These are phyloP conservation scores for Cataglyphis rosenhaueri DNA, from an alignment of 2,888 invertebrate species.

Conservation along the genomic window DNA sequence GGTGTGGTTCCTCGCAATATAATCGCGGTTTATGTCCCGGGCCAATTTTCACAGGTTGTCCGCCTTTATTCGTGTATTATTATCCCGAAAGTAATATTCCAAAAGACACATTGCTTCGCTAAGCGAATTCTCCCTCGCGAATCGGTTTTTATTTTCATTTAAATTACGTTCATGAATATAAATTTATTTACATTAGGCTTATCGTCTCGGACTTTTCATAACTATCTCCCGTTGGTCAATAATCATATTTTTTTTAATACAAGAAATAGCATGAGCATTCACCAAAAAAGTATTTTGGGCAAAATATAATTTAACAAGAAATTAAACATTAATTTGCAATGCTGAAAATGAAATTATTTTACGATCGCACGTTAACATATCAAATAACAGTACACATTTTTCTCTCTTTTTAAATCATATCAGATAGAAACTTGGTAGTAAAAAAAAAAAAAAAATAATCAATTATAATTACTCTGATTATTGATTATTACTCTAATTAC, in stretches of 20 bases:
- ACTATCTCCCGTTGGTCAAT: constrained; percentile 3
- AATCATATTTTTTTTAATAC: constrained; percentile 5
- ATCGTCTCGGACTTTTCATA: constrained; percentile 10
- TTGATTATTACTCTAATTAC: no score
- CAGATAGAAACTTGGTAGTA: background rate
- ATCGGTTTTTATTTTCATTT: constrained; percentile 47
- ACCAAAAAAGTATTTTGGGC: background rate
- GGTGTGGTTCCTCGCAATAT: constrained; percentile 59
- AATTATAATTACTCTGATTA: background rate
- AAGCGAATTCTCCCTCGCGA: constrained; percentile 39
- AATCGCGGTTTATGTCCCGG: constrained; percentile 64
- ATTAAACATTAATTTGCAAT: background rate
- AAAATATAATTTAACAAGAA: background rate
- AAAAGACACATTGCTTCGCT: constrained; percentile 43
- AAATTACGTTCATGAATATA: constrained; percentile 44
- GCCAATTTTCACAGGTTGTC: constrained; percentile 59
- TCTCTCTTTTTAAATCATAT: background rate
- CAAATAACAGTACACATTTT: background rate
- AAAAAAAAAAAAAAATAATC: background rate
- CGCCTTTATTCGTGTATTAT: constrained; percentile 64
- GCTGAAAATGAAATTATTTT: background rate
- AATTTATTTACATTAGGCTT: constrained; percentile 38
- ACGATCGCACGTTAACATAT: background rate
- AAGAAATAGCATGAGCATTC: background rate
- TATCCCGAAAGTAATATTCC: constrained; percentile 51